These are phyloP conservation scores for Coluber constrictor DNA, from an alignment of 2,797 vertebrate genomes.

Conservation along the genomic window DNA sequence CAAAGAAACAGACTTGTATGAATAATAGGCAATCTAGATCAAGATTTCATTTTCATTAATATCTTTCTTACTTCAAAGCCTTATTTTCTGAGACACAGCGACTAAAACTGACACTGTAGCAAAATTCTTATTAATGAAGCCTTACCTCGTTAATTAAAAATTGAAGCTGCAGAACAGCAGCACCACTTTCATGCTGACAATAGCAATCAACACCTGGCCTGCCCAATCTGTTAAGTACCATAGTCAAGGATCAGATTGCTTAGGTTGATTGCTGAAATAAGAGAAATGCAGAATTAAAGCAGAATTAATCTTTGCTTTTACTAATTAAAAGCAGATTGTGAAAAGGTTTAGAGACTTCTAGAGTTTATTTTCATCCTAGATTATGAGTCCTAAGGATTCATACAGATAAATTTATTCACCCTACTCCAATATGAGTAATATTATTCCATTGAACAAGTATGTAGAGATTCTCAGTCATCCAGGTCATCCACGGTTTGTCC, in stretches of 20 bases:
- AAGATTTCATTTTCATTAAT: not conserved
- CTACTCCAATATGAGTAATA: not conserved
- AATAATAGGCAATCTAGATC: not conserved
- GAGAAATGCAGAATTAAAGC: not conserved
- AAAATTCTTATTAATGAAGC: conserved; percentile 14
- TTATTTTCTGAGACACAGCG: not conserved
- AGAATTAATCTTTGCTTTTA: not conserved
- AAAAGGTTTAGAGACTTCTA: not conserved
- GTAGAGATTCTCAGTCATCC: no score
- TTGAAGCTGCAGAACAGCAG: conserved; percentile 92
- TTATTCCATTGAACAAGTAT: not conserved
- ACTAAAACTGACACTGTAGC: not conserved
- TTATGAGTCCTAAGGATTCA: not conserved
- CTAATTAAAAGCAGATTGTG: not conserved
- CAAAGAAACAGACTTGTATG: not conserved
- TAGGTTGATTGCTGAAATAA: not conserved
- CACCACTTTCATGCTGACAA: conserved; percentile 93
- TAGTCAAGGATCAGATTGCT: conserved; percentile 80
- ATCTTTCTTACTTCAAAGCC: not conserved
- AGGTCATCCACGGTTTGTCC: no score
- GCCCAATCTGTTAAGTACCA: conserved; percentile 83
- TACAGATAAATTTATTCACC: not conserved
- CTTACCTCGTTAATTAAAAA: conserved; percentile 99
- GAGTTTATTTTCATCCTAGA: not conserved
- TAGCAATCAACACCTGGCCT: conserved; percentile 94